These are phyloP conservation scores for Borostomias antarcticus DNA, from an alignment of 2,797 vertebrate species.

Conservation along the genomic window DNA sequence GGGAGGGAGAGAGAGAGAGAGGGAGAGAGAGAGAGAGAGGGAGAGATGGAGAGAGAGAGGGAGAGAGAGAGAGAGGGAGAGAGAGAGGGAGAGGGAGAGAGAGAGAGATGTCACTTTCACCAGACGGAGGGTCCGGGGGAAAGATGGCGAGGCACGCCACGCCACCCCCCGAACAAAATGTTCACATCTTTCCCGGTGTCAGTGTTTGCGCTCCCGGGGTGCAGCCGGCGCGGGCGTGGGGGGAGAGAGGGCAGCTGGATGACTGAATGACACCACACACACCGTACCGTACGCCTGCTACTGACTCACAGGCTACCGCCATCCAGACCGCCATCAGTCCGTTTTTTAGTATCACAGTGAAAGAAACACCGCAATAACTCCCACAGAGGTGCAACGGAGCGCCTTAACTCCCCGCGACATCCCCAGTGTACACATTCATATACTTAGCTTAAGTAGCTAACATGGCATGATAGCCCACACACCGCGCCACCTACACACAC, in stretches of 20 bases:
- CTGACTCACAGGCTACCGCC: no score
- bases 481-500: not conserved
- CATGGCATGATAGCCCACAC: no score
- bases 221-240: constrained; percentile 37
- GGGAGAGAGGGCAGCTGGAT: not conserved
- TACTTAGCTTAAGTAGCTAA: no score
- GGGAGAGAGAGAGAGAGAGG: not conserved
- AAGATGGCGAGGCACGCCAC: constrained; percentile 32
- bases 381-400: not conserved
- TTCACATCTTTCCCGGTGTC: constrained; percentile 42
- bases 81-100: constrained; percentile 1
- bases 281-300: no score
- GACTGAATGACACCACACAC: no score
- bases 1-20: constrained; percentile 28
- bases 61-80: constrained; percentile 13
- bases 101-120: constrained; percentile 35
- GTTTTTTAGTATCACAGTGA: not conserved
- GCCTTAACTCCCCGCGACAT: no score
- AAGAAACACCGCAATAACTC: not conserved
- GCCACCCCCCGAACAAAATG: constrained; percentile 50
- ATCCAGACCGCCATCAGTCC: no score
- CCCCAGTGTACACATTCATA: not conserved
- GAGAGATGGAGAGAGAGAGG: constrained; percentile 1
- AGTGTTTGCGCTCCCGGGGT: constrained; percentile 45
- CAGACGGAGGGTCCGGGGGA: constrained; percentile 44